Percentiles rank a stretch among this genome's conserved stretches.
Evolutionary conservation across 2,797 vertebrate species (phyloP).

Genomic region (Microchirus variegatus): DNA sequence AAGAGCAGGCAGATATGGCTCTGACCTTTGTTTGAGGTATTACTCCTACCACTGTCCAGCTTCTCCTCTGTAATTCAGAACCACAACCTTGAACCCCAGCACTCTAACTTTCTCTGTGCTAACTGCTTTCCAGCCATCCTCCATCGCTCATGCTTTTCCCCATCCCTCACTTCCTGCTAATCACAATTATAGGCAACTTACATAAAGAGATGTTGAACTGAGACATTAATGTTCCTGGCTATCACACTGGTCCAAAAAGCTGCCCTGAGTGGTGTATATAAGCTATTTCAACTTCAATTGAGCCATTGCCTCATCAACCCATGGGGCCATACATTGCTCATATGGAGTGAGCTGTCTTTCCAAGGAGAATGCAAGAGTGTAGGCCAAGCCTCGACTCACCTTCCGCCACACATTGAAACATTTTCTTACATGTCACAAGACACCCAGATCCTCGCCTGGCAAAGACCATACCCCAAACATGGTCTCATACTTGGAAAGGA

Average conservation of each 20-base stretch:
- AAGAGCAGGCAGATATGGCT: slow-evolving; percentile 53
- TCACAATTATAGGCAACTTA: not conserved
- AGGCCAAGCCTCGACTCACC: no score
- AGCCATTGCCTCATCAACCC: not conserved
- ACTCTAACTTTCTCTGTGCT: not conserved
- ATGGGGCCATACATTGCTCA: not conserved
- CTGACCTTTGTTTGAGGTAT: slow-evolving; percentile 74
- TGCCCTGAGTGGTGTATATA: no score
- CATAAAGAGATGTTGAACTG: not conserved
- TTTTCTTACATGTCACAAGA: no score
- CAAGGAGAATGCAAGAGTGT: not conserved
- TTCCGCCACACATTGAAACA: no score
- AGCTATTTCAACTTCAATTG: not conserved
- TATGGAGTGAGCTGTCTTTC: not conserved
- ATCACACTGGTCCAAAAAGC: not conserved
- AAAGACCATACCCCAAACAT: no score
- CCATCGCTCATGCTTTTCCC: not conserved
- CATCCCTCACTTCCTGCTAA: not conserved
- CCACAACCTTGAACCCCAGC: slow-evolving; percentile 47
- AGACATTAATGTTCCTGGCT: not conserved
- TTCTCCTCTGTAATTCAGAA: slow-evolving; percentile 52
- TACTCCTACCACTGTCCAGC: slow-evolving; percentile 32
- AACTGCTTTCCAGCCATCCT: no score
- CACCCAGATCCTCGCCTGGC: no score
- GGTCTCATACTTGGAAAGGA: no score